These are phyloP conservation scores for Baryphthengus martii DNA, from an alignment of 2,113 vertebrate genomes.

Conservation along the genomic window DNA sequence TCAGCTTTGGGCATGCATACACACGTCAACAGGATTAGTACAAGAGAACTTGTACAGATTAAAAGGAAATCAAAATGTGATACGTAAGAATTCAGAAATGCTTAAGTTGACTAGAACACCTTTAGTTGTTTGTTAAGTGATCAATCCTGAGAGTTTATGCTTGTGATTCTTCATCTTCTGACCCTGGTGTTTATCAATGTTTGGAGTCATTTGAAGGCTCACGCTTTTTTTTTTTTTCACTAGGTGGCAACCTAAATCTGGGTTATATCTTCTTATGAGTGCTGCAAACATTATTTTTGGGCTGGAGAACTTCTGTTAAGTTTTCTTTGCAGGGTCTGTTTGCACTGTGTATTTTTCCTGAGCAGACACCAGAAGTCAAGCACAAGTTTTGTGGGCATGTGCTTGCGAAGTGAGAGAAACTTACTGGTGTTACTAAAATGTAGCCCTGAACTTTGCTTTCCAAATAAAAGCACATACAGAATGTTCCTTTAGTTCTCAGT, in stretches of 20 bases:
- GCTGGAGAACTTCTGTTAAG: neutral
- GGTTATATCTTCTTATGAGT: neutral
- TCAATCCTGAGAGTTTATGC: neutral
- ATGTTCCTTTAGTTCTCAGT: neutral
- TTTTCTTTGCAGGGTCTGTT: neutral
- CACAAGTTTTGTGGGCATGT: neutral
- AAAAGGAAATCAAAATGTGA: neutral
- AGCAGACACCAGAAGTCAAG: neutral
- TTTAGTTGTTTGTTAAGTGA: neutral
- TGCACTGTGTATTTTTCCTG: neutral
- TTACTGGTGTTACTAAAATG: neutral
- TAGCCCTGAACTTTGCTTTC: neutral
- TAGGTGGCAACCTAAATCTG: conserved; percentile 16
- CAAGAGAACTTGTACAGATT: neutral
- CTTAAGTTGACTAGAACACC: neutral
- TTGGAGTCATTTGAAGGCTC: neutral
- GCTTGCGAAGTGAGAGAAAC: neutral
- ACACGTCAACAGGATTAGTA: neutral
- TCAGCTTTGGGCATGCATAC: neutral
- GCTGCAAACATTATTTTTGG: neutral
- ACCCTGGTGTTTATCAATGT: neutral
- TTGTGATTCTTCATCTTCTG: neutral
- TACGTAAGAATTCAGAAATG: neutral
- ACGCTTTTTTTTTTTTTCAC: neutral
- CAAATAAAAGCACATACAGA: neutral